Conservation (phyloP, 92 coral and sea anemone genomes). For the Muricea muricata region DNA sequence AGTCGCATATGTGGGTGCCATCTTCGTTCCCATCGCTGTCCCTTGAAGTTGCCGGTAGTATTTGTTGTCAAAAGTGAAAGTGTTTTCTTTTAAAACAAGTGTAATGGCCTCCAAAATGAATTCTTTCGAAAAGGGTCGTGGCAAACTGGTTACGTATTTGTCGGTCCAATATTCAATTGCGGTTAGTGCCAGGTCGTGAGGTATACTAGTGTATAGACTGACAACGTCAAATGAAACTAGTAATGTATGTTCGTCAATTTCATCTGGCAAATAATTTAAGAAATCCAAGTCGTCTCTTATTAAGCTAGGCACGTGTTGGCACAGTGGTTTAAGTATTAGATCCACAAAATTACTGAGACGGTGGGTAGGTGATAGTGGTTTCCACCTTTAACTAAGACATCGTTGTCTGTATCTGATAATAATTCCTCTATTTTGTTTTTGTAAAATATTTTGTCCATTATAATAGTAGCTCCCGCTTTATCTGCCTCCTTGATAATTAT, state of each 20-base stretch:
- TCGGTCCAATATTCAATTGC: too few relatives aligned
- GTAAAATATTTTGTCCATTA: constrained; percentile 5
- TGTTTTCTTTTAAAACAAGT: too few relatives aligned
- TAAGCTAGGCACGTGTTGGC: constrained; percentile 31
- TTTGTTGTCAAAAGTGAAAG: too few relatives aligned
- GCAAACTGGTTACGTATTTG: too few relatives aligned
- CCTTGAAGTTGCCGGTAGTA: too few relatives aligned
- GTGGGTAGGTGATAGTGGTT: background rate
- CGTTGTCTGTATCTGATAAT: background rate
- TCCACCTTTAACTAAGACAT: background rate
- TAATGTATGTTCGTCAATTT: constrained; percentile 30
- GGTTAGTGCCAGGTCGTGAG: too few relatives aligned
- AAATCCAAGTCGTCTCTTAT: constrained; percentile 26
- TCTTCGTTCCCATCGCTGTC: too few relatives aligned
- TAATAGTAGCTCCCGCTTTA: constrained; percentile 13
- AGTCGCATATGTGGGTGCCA: too few relatives aligned
- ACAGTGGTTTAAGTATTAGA: constrained; percentile 37
- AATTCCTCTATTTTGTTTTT: constrained; percentile 10
- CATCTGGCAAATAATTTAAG: constrained; percentile 45
- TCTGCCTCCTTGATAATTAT: constrained; percentile 1
- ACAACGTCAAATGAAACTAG: constrained; percentile 53
- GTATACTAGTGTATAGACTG: constrained; percentile 42
- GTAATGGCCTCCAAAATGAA: too few relatives aligned
- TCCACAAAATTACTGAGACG: constrained; percentile 54
- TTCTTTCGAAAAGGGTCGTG: too few relatives aligned